Evolutionary conservation across 2,113 vertebrate genomes (phyloP).

Genomic region (Myotis yumanensis): DNA sequence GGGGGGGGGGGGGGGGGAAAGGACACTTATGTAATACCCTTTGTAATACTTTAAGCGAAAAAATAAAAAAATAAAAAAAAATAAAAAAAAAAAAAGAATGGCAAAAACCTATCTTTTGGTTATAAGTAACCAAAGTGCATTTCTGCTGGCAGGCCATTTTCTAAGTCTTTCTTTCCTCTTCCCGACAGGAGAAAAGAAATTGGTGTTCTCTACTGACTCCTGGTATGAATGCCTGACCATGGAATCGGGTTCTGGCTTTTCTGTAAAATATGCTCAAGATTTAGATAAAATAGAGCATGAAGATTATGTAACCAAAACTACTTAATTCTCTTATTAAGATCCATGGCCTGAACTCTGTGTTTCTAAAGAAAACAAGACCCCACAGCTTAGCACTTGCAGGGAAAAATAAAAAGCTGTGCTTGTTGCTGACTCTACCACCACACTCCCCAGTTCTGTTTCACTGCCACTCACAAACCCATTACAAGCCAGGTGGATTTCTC

Average conservation of each 20-base stretch:
- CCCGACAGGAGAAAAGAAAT: not conserved
- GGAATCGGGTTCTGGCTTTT: conserved; percentile 1
- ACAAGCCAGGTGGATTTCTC: conserved; percentile 41
- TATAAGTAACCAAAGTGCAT: not conserved
- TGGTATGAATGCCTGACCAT: not conserved
- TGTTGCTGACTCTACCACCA: not conserved
- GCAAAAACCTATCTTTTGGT: not conserved
- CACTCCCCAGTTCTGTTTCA: not conserved
- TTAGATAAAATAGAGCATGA: not conserved
- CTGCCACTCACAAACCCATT: conserved; percentile 23
- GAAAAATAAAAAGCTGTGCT: not conserved
- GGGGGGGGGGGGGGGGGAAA: too few relatives aligned
- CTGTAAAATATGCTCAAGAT: not conserved
- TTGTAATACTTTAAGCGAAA: too few relatives aligned
- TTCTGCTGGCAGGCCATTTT: not conserved
- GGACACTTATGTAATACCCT: too few relatives aligned
- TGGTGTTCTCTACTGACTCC: not conserved
- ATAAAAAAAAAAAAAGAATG: too few relatives aligned
- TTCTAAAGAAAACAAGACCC: not conserved
- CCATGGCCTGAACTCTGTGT: not conserved
- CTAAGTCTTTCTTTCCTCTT: not conserved
- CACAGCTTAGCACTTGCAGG: not conserved
- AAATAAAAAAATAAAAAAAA: too few relatives aligned
- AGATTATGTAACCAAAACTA: not conserved
- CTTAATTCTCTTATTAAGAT: not conserved